Conservation (phyloP, 2,113 vertebrate genomes). For the Daboia siamensis region DNA sequence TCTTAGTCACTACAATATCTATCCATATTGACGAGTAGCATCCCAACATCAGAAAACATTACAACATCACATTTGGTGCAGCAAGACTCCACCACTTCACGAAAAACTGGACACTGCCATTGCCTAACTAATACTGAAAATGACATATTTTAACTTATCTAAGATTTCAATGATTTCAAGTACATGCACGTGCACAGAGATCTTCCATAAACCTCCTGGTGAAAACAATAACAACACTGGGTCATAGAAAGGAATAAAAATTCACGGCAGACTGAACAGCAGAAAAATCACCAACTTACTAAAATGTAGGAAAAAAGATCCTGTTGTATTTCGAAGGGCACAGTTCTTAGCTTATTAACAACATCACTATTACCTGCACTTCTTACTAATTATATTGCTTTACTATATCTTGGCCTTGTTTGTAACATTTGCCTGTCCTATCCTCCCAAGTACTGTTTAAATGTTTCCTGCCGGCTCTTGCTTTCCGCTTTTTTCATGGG, state of each 20-base stretch:
- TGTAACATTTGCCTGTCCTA: constrained; percentile 17
- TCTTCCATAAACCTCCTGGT: not conserved
- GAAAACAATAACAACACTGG: not conserved
- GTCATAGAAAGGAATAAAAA: not conserved
- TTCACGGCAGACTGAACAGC: not conserved
- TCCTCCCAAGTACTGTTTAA: constrained; percentile 14
- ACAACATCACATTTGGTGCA: not conserved
- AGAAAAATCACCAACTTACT: not conserved
- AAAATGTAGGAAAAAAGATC: not conserved
- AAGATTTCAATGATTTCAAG: not conserved
- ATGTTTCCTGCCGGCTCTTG: not conserved
- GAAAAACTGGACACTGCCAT: not conserved
- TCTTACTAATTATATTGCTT: constrained; percentile 20
- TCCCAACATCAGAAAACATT: not conserved
- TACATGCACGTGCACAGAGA: not conserved
- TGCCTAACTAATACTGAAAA: not conserved
- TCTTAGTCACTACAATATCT: not conserved
- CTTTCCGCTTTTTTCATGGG: not conserved
- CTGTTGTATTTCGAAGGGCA: not conserved
- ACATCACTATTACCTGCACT: not conserved
- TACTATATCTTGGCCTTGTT: constrained; percentile 9
- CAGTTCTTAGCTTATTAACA: constrained; percentile 13
- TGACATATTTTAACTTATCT: not conserved
- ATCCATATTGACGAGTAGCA: not conserved
- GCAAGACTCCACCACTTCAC: not conserved